phyloP scores from a whole-genome alignment of 2,888 invertebrate genomes.

The Pachymerium ferrugineum region DNA sequence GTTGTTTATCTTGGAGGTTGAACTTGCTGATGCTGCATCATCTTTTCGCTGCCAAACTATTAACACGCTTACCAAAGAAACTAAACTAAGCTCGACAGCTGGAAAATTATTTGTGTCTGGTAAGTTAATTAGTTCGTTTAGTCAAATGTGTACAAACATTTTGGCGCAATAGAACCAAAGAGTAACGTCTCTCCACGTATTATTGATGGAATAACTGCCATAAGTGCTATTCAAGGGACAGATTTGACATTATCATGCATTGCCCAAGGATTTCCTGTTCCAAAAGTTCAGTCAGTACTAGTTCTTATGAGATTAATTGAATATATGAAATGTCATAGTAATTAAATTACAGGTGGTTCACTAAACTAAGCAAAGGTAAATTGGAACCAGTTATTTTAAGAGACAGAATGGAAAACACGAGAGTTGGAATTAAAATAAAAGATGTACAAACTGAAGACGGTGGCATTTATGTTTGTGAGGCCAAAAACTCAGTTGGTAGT shows the following conservation, averaged over 20 bases:
- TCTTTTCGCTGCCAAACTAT: conserved; percentile 28
- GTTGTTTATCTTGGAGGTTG: conserved; percentile 7
- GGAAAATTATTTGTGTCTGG: conserved; percentile 32
- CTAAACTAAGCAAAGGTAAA: not conserved
- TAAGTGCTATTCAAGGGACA: conserved; percentile 16
- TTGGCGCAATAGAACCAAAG: not conserved
- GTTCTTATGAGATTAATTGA: not conserved
- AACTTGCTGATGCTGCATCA: conserved; percentile 6
- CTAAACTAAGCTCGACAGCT: conserved; percentile 12
- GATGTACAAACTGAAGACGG: conserved; percentile 39
- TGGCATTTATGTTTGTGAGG: conserved; percentile 30
- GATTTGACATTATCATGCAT: conserved; percentile 34
- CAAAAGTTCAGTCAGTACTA: not conserved
- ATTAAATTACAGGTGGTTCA: not conserved
- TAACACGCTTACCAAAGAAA: conserved; percentile 28
- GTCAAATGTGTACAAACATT: no score
- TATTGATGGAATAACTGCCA: not conserved
- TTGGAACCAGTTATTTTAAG: not conserved
- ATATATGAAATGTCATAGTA: not conserved
- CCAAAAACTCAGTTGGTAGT: not conserved
- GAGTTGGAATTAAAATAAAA: not conserved
- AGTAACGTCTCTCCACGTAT: not conserved
- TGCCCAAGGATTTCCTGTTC: conserved; percentile 34
- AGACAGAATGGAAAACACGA: not conserved
- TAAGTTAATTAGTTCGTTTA: not conserved